Conservation (phyloP, 2,888 invertebrate genomes). For the Pecten maximus region DNA sequence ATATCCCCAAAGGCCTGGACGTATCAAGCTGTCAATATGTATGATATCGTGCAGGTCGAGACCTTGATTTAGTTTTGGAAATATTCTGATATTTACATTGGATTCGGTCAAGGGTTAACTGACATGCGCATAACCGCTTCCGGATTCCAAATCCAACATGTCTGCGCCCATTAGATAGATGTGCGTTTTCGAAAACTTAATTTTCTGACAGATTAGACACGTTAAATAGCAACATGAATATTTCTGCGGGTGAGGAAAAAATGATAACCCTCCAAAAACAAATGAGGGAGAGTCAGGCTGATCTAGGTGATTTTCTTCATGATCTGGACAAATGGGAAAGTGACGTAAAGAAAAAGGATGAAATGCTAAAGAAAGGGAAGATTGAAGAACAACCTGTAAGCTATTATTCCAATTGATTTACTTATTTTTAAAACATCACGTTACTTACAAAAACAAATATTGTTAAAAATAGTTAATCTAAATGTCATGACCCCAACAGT, state of each 20-base stretch:
- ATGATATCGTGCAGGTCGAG: not conserved
- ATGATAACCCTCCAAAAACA: constrained; percentile 88
- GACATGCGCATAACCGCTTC: constrained; percentile 36
- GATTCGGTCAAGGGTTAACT: constrained; percentile 47
- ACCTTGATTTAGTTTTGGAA: not conserved
- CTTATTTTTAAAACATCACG: not conserved
- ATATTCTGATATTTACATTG: constrained; percentile 47
- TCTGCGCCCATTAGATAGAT: constrained; percentile 56
- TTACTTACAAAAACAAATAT: too few species aligned
- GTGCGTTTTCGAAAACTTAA: not conserved
- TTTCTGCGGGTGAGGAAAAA: constrained; percentile 81
- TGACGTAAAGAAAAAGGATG: constrained; percentile 79
- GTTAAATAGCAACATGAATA: constrained; percentile 52
- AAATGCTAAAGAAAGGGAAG: constrained; percentile 63
- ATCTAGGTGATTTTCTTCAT: constrained; percentile 87
- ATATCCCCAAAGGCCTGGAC: too few species aligned
- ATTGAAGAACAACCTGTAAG: constrained; percentile 58
- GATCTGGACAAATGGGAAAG: constrained; percentile 86
- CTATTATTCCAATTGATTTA: constrained; percentile 61
- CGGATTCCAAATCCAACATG: constrained; percentile 49
- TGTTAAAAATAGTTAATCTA: too few species aligned
- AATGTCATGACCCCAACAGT: too few species aligned
- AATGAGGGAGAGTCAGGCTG: constrained; percentile 88
- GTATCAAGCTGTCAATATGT: too few species aligned
- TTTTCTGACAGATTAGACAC: constrained; percentile 14